A percentile compares a stretch with the other conserved stretches of the same genome.
Conservation (phyloP, 1,140 invertebrate genomes). For the Bicyclus anynana region DNA sequence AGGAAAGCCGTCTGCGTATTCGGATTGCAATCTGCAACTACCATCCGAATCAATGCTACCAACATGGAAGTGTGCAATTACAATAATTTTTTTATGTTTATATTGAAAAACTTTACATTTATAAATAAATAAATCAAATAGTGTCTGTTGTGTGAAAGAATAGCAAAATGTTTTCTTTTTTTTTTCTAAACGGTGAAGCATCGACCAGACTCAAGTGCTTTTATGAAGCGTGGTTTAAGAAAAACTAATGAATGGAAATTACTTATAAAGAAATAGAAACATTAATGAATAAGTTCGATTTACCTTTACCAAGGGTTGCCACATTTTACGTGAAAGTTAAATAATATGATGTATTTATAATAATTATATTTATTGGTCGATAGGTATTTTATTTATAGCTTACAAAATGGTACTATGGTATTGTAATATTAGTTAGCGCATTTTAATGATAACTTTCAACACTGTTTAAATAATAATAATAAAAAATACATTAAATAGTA, state of each 20-base stretch:
- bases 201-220: constrained; percentile 9
- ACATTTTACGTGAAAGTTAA: neutral
- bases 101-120: constrained; percentile 45
- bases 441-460: too few relatives aligned
- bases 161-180: constrained; percentile 21
- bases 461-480: too few relatives aligned
- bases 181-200: too few relatives aligned
- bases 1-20: too few relatives aligned
- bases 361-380: too few relatives aligned
- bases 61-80: constrained; percentile 49
- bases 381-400: too few relatives aligned
- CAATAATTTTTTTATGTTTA: constrained; percentile 70
- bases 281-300: constrained; percentile 26
- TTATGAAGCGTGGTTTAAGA: constrained; percentile 23
- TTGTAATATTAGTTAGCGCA: too few relatives aligned
- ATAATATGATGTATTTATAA: too few relatives aligned
- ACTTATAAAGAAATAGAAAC: constrained; percentile 24
- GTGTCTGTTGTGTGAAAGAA: constrained; percentile 37
- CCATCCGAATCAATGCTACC: too few relatives aligned
- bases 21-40: too few relatives aligned
- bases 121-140: constrained; percentile 30
- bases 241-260: constrained; percentile 15
- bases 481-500: too few relatives aligned
- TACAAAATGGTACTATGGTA: too few relatives aligned
- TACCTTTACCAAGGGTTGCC: neutral